These are phyloP conservation scores for Aproaerema taeniolella DNA, from an alignment of 2,888 invertebrate genomes.

Conservation along the genomic window DNA sequence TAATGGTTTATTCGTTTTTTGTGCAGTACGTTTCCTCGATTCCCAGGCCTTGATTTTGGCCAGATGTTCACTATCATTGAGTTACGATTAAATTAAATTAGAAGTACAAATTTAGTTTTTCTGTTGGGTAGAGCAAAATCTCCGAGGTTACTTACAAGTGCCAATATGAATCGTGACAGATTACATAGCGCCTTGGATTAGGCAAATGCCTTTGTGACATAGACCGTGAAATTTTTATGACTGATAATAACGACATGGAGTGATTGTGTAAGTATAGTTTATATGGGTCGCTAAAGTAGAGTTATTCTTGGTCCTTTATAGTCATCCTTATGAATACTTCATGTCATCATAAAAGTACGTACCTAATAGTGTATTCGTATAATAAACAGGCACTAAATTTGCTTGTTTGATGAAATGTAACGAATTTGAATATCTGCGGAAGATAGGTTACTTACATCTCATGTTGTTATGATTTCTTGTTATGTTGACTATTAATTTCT, in stretches of 20 bases:
- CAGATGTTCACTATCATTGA: constrained; percentile 53
- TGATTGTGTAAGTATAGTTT: no score
- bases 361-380: no score
- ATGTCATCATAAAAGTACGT: no score
- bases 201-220: constrained; percentile 4
- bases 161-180: constrained; percentile 6
- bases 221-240: constrained; percentile 7
- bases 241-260: background rate
- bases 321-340: no score
- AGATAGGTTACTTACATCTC: no score
- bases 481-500: no score
- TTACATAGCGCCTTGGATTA: constrained; percentile 9
- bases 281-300: no score
- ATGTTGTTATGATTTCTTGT: no score
- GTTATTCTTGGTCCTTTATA: no score
- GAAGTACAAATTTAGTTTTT: background rate
- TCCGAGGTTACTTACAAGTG: constrained; percentile 4
- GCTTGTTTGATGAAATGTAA: no score
- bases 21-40: constrained; percentile 57
- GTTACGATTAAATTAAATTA: constrained; percentile 26
- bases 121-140: background rate
- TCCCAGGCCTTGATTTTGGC: constrained; percentile 58
- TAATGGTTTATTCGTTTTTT: constrained; percentile 55
- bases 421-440: no score
- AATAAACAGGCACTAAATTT: no score